phyloP scores from a whole-genome alignment of 2,797 vertebrate species.

The Triplophysa yarkandensis region DNA sequence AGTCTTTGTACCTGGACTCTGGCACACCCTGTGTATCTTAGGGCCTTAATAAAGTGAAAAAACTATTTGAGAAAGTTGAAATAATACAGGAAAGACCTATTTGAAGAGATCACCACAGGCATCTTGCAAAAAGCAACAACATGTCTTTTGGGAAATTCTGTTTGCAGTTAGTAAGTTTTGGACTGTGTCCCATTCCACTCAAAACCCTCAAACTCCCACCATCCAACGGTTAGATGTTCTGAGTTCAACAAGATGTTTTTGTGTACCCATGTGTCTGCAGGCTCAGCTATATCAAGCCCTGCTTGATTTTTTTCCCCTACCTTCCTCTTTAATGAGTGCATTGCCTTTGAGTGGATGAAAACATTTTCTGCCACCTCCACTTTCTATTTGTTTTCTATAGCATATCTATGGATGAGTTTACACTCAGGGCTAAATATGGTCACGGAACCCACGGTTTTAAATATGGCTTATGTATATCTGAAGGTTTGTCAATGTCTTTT shows the following conservation, averaged over 20 bases:
- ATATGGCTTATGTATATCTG: not conserved
- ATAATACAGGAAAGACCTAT: constrained; percentile 22
- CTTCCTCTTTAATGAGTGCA: constrained; percentile 52
- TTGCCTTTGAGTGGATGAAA: constrained; percentile 49
- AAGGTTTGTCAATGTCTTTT: not conserved
- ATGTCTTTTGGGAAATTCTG: constrained; percentile 41
- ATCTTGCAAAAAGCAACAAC: constrained; percentile 14
- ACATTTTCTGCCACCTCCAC: constrained; percentile 12
- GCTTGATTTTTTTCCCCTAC: constrained; percentile 39
- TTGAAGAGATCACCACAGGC: constrained; percentile 45
- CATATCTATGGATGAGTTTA: not conserved
- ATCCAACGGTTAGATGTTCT: constrained; percentile 38
- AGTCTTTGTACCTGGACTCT: not conserved
- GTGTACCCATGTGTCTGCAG: constrained; percentile 32
- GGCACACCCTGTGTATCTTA: constrained; percentile 1
- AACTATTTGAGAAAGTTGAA: constrained; percentile 3
- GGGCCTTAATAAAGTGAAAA: constrained; percentile 17
- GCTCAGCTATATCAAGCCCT: constrained; percentile 39
- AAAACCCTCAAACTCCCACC: constrained; percentile 34
- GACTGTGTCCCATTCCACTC: constrained; percentile 27
- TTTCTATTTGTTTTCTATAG: constrained; percentile 17
- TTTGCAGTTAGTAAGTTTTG: constrained; percentile 43
- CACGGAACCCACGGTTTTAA: not conserved
- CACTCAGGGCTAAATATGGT: not conserved
- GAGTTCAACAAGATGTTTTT: constrained; percentile 38